Evolutionary conservation across 2,797 vertebrate species (phyloP).

Genomic region (Telmatherina bonti): DNA sequence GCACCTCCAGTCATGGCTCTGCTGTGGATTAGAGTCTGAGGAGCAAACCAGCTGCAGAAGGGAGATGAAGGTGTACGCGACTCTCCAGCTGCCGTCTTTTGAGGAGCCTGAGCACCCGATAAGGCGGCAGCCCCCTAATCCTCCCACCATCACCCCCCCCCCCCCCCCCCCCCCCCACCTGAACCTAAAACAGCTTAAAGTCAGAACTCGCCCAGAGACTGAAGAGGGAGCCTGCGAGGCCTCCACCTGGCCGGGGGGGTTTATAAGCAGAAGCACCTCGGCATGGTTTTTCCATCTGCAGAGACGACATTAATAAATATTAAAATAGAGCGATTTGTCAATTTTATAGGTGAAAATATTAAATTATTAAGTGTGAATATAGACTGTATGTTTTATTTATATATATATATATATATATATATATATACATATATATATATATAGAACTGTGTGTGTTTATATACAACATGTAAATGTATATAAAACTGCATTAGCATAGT

Average conservation of each 20-base stretch:
- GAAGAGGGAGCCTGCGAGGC: slow-evolving; percentile 48
- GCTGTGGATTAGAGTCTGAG: slow-evolving; percentile 59
- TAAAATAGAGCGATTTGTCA: no score
- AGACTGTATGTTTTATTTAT: no score
- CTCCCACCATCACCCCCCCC: slow-evolving; percentile 21
- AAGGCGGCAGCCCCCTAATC: slow-evolving; percentile 79
- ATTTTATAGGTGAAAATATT: background rate
- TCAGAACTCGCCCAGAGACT: slow-evolving; percentile 72
- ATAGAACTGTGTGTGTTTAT: no score
- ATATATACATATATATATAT: no score
- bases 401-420: no score
- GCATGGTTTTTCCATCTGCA: slow-evolving; percentile 26
- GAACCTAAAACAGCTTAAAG: slow-evolving; percentile 67
- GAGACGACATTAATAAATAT: slow-evolving; percentile 2
- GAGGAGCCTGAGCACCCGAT: slow-evolving; percentile 75
- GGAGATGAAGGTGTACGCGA: slow-evolving; percentile 78
- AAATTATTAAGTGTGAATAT: no score
- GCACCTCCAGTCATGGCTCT: slow-evolving; percentile 5
- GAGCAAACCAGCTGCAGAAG: slow-evolving; percentile 72
- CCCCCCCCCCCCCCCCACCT: slow-evolving; percentile 6
- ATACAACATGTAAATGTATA: no score
- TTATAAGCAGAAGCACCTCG: slow-evolving; percentile 41
- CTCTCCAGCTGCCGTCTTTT: slow-evolving; percentile 60
- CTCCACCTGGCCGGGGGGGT: slow-evolving; percentile 39
- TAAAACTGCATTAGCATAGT: no score